Evolutionary conservation across 2,888 invertebrate species (phyloP).

Genomic region (Trisateles emortualis): DNA sequence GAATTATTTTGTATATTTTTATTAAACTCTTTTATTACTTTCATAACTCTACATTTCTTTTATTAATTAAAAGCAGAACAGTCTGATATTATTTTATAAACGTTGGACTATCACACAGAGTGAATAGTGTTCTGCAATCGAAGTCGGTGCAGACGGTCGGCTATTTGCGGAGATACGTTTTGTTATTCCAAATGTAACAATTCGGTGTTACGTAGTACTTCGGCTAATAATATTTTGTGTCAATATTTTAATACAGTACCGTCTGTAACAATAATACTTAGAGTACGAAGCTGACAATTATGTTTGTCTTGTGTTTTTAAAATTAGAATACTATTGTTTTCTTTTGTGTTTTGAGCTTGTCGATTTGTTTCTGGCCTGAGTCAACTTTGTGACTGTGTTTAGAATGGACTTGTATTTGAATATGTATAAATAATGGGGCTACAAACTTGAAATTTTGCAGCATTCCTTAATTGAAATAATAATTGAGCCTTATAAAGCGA

Average conservation of each 20-base stretch:
- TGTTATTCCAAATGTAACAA: conserved; percentile 69
- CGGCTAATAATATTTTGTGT: conserved; percentile 35
- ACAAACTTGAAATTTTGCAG: too few species aligned
- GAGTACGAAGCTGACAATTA: background rate
- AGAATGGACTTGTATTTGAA: too few species aligned
- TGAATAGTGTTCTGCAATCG: conserved; percentile 54
- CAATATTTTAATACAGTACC: conserved; percentile 28
- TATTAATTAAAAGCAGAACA: conserved; percentile 1
- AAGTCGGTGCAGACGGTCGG: conserved; percentile 58
- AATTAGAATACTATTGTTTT: too few species aligned
- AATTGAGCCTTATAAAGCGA: too few species aligned
- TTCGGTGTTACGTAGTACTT: conserved; percentile 55
- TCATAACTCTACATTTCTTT: background rate
- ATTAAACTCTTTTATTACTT: too few species aligned
- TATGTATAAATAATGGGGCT: too few species aligned
- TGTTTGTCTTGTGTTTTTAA: background rate
- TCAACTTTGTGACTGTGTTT: too few species aligned
- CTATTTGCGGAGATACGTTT: conserved; percentile 69
- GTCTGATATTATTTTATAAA: background rate
- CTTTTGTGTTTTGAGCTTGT: too few species aligned
- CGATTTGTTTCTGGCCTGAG: too few species aligned
- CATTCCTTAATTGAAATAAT: too few species aligned
- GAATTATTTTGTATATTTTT: too few species aligned
- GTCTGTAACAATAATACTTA: background rate
- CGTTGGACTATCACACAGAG: conserved; percentile 32